phyloP scores from a whole-genome alignment of 2,888 invertebrate genomes.

The Synanthedon andrenaeformis region DNA sequence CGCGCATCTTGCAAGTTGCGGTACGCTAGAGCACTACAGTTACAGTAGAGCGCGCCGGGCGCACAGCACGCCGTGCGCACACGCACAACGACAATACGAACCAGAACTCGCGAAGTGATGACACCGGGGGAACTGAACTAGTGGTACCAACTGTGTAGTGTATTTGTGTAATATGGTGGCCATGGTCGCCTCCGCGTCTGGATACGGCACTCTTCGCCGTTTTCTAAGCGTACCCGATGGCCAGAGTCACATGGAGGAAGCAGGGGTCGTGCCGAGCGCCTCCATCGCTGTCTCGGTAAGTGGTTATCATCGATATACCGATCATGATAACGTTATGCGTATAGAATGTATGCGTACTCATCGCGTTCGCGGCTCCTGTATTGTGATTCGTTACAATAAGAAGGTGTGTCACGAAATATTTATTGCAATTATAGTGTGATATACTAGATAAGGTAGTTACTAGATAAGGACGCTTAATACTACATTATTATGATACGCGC shows the following conservation, averaged over 20 bases:
- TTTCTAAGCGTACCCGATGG: conserved; percentile 62
- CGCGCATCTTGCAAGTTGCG: neutral
- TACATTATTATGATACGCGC: too few species aligned
- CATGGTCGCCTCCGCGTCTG: conserved; percentile 64
- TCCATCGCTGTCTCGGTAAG: conserved; percentile 65
- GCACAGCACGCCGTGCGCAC: conserved; percentile 46
- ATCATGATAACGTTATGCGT: conserved; percentile 29
- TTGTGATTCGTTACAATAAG: neutral
- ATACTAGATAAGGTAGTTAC: conserved; percentile 14
- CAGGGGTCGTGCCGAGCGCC: conserved; percentile 42
- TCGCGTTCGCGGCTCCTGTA: neutral
- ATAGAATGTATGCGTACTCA: conserved; percentile 38
- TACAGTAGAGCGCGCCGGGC: conserved; percentile 49
- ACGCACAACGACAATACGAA: conserved; percentile 13
- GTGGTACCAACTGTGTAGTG: conserved; percentile 34
- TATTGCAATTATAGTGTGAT: conserved; percentile 16
- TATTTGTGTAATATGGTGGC: conserved; percentile 42
- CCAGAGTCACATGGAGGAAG: conserved; percentile 32
- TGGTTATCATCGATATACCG: neutral
- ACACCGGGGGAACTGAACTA: conserved; percentile 34
- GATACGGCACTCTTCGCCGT: conserved; percentile 64
- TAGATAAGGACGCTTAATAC: conserved; percentile 6
- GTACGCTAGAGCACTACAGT: neutral
- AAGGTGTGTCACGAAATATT: conserved; percentile 22
- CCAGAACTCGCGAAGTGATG: conserved; percentile 45